These are phyloP conservation scores for Clistopyga incitator DNA, from an alignment of 2,888 invertebrate species.

Conservation along the genomic window DNA sequence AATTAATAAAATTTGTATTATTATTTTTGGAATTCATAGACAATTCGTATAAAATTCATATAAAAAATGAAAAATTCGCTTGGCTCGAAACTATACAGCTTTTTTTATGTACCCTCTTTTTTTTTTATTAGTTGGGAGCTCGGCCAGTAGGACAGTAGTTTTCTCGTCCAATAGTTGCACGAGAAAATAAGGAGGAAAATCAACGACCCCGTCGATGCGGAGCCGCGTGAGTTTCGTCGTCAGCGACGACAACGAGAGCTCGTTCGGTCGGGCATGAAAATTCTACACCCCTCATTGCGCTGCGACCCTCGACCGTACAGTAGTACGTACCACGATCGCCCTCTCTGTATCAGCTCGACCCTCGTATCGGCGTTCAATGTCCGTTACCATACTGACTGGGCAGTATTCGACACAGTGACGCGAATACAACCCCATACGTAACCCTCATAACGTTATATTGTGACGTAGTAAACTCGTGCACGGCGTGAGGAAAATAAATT, in stretches of 20 bases:
- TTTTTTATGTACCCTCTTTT: too few species aligned
- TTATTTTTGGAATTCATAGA: too few species aligned
- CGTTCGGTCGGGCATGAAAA: conserved; percentile 78
- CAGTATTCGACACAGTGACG: conserved; percentile 57
- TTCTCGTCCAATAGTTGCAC: neutral
- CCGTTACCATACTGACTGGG: conserved; percentile 33
- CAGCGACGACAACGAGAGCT: conserved; percentile 63
- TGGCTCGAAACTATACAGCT: too few species aligned
- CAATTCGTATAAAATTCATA: too few species aligned
- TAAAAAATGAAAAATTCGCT: too few species aligned
- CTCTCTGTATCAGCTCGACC: conserved; percentile 63
- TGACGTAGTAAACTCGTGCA: neutral
- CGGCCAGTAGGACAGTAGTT: conserved; percentile 76
- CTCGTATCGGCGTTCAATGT: conserved; percentile 53
- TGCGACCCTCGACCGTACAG: conserved; percentile 70
- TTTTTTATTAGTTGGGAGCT: too few species aligned
- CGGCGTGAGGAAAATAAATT: too few species aligned
- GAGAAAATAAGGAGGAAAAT: conserved; percentile 69
- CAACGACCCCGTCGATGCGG: conserved; percentile 86
- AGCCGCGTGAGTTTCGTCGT: conserved; percentile 83
- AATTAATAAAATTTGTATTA: too few species aligned
- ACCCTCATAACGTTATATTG: neutral
- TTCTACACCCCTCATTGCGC: conserved; percentile 77
- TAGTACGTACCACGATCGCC: conserved; percentile 71
- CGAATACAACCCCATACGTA: neutral